Evolutionary conservation across 2,113 vertebrate genomes (phyloP).

Genomic region (Anhinga rufa): DNA sequence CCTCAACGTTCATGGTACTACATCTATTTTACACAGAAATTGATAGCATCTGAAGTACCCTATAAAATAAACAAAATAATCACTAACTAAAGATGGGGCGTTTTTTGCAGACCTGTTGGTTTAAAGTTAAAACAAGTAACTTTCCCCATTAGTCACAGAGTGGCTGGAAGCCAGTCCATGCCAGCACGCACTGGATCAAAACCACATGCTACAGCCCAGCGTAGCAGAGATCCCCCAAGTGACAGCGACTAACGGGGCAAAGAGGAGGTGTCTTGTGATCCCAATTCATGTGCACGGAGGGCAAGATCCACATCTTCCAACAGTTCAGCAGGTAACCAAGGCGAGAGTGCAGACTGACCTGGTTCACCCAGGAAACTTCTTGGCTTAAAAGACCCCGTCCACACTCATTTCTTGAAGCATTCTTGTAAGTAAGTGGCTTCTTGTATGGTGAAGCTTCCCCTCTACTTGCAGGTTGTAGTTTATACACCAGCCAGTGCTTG

Average conservation of each 20-base stretch:
- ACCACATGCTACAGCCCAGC: background rate
- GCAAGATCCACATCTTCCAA: background rate
- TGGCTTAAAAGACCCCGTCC: background rate
- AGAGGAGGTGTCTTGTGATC: background rate
- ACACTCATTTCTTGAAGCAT: background rate
- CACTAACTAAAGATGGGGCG: background rate
- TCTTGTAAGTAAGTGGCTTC: background rate
- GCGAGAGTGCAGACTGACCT: background rate
- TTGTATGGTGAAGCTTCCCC: background rate
- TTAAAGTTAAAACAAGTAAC: background rate
- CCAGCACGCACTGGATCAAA: background rate
- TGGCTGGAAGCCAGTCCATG: background rate
- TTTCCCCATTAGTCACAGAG: background rate
- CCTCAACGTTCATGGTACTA: background rate
- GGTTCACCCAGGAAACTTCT: background rate
- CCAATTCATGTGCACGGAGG: background rate
- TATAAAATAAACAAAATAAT: background rate
- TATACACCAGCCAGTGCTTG: background rate
- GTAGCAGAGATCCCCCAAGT: background rate
- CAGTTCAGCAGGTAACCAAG: background rate
- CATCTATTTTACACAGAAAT: background rate
- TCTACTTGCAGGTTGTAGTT: background rate
- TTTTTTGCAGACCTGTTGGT: background rate
- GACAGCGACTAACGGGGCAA: background rate
- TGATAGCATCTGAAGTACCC: background rate